Base-by-base conservation (phyloP, 2,797 vertebrate species). In the Selene dorsalis region DNA sequence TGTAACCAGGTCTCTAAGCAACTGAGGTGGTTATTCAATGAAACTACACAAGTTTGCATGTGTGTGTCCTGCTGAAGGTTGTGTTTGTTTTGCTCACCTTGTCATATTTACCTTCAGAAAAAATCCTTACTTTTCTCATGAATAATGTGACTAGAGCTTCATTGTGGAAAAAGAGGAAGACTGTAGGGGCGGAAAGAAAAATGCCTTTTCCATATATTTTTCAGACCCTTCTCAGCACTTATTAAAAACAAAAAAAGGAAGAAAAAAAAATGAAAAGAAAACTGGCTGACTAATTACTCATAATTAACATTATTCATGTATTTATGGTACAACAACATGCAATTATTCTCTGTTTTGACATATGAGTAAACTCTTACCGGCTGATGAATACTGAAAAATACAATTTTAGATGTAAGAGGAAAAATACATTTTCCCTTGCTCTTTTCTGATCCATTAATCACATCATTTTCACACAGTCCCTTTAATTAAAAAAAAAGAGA, bases 1-100 rank as follows among this genome's bases (percentile, higher is more conserved):
- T 69, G 63, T 75, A 84, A 77, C 66, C 68, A 77, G 63, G 78
- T 73, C 80, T 83, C 85, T 73, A 77, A 73, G 82, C 68, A 85
- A 85, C 80, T 3, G 61, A 71, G 57, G 57, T 28, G 13, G 45
- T 43, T 20, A 73, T 45, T 32, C 24, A 79, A n/a, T 66, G 11
- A 45, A 80, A 83, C 16, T 56, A 45, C 6, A 10, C 0, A 62
- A 64, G 4, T 0, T 70, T 52, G 14, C 53, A 11, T 52, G 47
- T 52, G 8, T 80, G 41, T 81, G 32, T 78, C 30, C 57, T 52
- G 30, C 57, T 47, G 26, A 77, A 85, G 77, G 55, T 72, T 78
- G n/a, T 26, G 26, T 48, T 69, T 73, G 14, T 59, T 32, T 72
- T 52, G 60, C 4, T 77, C 52, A 59, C 64, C 12, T 58, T 52